Base-by-base conservation (phyloP, 2,113 vertebrate species). In the Motacilla tschutschensis region DNA sequence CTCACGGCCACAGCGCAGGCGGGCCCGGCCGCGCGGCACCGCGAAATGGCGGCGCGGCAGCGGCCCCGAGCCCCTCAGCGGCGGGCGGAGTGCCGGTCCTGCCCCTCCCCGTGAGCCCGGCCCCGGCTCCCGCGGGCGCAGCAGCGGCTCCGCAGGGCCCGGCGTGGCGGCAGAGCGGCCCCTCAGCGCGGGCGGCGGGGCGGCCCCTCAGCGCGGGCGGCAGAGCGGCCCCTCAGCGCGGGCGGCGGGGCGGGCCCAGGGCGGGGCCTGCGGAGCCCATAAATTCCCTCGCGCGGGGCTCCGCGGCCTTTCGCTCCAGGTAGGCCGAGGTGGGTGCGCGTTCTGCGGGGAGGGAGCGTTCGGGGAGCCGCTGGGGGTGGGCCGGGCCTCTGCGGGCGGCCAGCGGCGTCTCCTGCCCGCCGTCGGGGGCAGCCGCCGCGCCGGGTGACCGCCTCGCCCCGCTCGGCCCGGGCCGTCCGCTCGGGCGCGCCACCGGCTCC, bases 251-350 rank as follows among this genome's bases (percentile, higher is more conserved):
- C 72, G 74, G 74, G 50, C 20, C 48, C 28, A 0, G 58, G 73
- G 73, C 74, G 76, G 76, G 31, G 29, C 76, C 36, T 35, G 19
- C 36, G 19, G 36, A 5, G 31, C 31, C 7, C 16, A 69, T 79
- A 79, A 79, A 69, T 10, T 0, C 4, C 16, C 25, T 9, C 16
- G 13, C 64, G 13, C 44, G 15, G 19, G 0, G 0, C 1, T 0
- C 0, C 0, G 0, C 16, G 19, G 16, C 25, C 77, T 69, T 5
- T 79, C 50, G 1, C 7, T 48, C 7, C 15, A 53, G 4, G 0
- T 14, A 12, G 12, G 21, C 18, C 0, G 9, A 24, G 63, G 51
- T 41, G 7, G 0, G 76, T 48, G 2, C 2, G 0, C 2, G 7
- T 18, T 0, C 1, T 3, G 7, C 5, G 16, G 31, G 9, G 8